Percentiles rank a stretch among this genome's conserved stretches.
phyloP scores from a whole-genome alignment of 2,888 invertebrate species.

The Ophion slaviceki region DNA sequence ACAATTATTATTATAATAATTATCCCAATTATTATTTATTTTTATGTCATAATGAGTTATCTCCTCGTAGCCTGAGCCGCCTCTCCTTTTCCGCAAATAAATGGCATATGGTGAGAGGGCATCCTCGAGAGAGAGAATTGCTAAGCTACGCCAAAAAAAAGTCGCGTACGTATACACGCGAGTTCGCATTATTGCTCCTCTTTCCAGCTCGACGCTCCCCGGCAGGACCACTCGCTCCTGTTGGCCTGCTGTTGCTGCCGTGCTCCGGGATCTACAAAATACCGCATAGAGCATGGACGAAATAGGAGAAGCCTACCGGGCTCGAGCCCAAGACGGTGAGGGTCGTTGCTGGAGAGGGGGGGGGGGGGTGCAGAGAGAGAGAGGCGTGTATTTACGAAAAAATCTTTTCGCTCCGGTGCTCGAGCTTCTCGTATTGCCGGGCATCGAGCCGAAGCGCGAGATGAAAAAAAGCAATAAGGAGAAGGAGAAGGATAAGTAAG shows the following conservation, averaged over 20 bases:
- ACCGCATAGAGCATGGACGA: conserved; percentile 11
- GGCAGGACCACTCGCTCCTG: not conserved
- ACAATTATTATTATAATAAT: too few species aligned
- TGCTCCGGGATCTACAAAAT: conserved; percentile 5
- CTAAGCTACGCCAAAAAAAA: not conserved
- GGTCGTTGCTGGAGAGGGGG: conserved; percentile 2
- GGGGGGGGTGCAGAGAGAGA: not conserved
- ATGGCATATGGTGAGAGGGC: conserved; percentile 16
- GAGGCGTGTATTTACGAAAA: conserved; percentile 4
- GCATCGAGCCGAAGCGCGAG: conserved; percentile 32
- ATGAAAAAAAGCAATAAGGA: conserved; percentile 36
- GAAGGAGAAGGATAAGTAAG: conserved; percentile 10
- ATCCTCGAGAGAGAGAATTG: conserved; percentile 24
- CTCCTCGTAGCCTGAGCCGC: too few species aligned
- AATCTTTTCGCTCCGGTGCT: conserved; percentile 55
- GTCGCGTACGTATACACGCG: not conserved
- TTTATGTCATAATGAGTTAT: too few species aligned
- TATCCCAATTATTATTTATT: too few species aligned
- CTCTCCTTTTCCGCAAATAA: too few species aligned
- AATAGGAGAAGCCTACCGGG: conserved; percentile 25
- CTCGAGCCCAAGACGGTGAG: conserved; percentile 8
- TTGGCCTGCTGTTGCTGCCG: conserved; percentile 14
- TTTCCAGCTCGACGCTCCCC: not conserved
- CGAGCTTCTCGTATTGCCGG: conserved; percentile 58
- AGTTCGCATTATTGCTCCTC: not conserved